Conservation (phyloP, 1,140 invertebrate species). For the Ceratoteleas bidentatus region DNA sequence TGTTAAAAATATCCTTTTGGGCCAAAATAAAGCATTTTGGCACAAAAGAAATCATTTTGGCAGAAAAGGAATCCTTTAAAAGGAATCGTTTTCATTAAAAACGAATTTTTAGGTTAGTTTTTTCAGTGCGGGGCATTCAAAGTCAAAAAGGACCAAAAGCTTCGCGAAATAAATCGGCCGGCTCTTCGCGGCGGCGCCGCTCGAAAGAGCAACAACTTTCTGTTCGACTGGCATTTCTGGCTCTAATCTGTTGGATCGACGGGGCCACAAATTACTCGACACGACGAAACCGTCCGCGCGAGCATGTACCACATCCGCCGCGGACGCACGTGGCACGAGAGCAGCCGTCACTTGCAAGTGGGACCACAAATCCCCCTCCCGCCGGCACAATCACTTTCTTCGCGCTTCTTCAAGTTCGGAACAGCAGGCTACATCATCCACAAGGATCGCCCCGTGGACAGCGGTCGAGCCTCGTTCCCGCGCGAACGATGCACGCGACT, state of each 20-base stretch:
- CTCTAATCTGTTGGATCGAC: conserved; percentile 41
- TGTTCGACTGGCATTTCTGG: conserved; percentile 39
- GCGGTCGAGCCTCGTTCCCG: conserved; percentile 52
- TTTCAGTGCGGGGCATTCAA: too few relatives aligned
- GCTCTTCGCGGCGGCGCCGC: conserved; percentile 5
- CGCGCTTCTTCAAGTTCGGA: conserved; percentile 64
- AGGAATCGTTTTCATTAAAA: too few relatives aligned
- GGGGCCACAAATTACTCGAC: conserved; percentile 27
- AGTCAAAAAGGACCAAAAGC: too few relatives aligned
- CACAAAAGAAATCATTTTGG: too few relatives aligned
- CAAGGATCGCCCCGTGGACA: conserved; percentile 62
- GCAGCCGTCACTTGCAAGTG: conserved; percentile 47
- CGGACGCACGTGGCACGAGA: conserved; percentile 51
- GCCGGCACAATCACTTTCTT: conserved; percentile 68
- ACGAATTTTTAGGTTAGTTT: too few relatives aligned
- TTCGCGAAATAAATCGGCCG: conserved; percentile 14
- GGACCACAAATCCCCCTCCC: conserved; percentile 54
- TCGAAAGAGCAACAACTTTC: conserved; percentile 41
- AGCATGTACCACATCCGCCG: conserved; percentile 46
- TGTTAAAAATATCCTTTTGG: too few relatives aligned
- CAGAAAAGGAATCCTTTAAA: too few relatives aligned
- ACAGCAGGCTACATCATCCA: conserved; percentile 61
- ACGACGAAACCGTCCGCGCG: conserved; percentile 29
- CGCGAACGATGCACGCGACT: conserved; percentile 7
- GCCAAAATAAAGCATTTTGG: too few relatives aligned